Evolutionary conservation across 2,888 invertebrate species (phyloP), one percentile per base, ranked within the genome.

Genomic region (Parochlus steinenii): DNA sequence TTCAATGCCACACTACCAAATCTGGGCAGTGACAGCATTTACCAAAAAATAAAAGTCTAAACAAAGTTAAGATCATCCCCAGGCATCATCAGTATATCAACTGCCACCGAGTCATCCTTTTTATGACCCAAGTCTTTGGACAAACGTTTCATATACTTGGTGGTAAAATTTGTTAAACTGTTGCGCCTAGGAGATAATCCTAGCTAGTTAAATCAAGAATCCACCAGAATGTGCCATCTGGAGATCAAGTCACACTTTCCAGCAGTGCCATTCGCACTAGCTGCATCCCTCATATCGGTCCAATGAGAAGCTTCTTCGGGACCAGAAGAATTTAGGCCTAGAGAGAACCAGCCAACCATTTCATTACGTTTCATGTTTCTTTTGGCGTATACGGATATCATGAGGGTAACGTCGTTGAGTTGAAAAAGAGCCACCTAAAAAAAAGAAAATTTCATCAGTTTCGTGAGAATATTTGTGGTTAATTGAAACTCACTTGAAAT

Each of bases 261-360:
- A 20, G 30, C 36, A 24, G 29, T 29, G 8, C 36, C 36, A 11
- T 36, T 36, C 6, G 30, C 14, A 12, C 24, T 36, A 19, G 76
- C 71, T 40, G 76, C 70, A 51, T 86, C 83, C 45, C 87, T 74
- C 70, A 92, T 82, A 50, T 90, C 90, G 56, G 78, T 76, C 92
- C 92, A 93, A 56, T 93, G 92, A 15, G 82, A 73, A 37, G 80
- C 67, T 58, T 92, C 89, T 53, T 90, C 92, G 35, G 87, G 78
- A 15, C 90, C 89, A 37, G 89, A 87, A 46, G 86, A 80, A 62
- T 83, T 89, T 54, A 85, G 67, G 5, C 93, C 93, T 39, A 93
- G 61, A 41, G 89, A 82, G 63, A 93, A 87, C 92, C 93, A 93
- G 40, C 93, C 93, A 45, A 93, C 82, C 82, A 92, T 86, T 58